Conservation (phyloP, 2,113 vertebrate species). For the Mus pahari region DNA sequence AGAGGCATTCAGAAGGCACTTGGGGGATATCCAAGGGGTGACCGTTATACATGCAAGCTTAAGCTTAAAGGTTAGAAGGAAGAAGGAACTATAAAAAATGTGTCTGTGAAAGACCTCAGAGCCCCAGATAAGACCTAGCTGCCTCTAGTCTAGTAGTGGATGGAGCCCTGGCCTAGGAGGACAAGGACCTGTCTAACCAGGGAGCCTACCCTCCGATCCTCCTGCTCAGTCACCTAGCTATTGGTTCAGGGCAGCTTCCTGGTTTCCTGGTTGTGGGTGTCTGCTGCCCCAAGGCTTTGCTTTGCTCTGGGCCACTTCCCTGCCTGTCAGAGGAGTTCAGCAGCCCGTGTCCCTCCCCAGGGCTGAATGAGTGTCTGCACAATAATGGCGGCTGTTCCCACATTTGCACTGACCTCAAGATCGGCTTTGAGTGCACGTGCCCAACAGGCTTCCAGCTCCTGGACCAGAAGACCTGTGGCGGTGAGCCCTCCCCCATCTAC, state of each 20-base stretch:
- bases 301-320: conserved; percentile 2
- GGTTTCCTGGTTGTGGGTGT: not conserved
- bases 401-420: conserved; percentile 94
- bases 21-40: not conserved
- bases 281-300: conserved; percentile 22
- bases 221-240: not conserved
- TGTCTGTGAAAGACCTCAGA: conserved; percentile 54
- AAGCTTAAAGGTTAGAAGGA: conserved; percentile 1
- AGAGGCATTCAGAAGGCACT: not conserved
- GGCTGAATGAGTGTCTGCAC: conserved; percentile 90
- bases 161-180: conserved; percentile 1
- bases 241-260: not conserved
- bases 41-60: not conserved
- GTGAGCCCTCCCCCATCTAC: conserved; percentile 85
- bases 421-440: conserved; percentile 96
- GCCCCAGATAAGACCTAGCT: not conserved
- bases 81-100: not conserved
- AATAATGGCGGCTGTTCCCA: conserved; percentile 98
- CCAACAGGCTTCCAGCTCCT: conserved; percentile 95
- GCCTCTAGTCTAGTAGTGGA: not conserved
- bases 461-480: conserved; percentile 98
- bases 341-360: conserved; percentile 80
- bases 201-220: not conserved
- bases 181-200: not conserved
- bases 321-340: conserved; percentile 39